These are phyloP conservation scores for Okamejei kenojei DNA, from an alignment of 2,797 vertebrate species.

Conservation along the genomic window DNA sequence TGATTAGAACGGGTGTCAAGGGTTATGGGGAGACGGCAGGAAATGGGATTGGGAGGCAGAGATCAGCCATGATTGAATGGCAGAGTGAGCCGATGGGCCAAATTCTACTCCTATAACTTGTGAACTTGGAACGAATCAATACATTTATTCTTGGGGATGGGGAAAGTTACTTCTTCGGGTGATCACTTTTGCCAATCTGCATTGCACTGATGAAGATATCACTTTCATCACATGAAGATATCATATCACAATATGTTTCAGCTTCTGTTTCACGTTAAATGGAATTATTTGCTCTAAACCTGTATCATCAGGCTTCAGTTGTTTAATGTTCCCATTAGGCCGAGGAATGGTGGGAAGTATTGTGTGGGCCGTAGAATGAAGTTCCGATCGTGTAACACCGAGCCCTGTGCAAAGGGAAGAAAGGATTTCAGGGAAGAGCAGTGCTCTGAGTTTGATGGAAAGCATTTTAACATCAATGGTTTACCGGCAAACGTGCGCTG, in stretches of 20 bases:
- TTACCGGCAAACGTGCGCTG: conserved; percentile 82
- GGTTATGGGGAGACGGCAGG: too few relatives aligned
- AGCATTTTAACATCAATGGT: conserved; percentile 93
- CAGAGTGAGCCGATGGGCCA: too few relatives aligned
- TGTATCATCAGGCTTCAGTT: neutral
- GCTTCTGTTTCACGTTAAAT: neutral
- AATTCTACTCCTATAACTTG: too few relatives aligned
- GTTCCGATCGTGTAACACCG: conserved; percentile 91
- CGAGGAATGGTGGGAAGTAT: conserved; percentile 84
- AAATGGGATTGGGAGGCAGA: too few relatives aligned
- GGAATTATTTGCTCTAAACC: neutral
- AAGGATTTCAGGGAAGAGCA: conserved; percentile 89
- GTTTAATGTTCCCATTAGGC: conserved; percentile 55
- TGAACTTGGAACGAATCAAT: too few relatives aligned
- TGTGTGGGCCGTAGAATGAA: conserved; percentile 95
- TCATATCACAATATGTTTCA: neutral
- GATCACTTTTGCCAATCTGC: neutral
- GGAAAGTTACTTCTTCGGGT: neutral
- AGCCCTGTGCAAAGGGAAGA: conserved; percentile 78
- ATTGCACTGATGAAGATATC: too few relatives aligned
- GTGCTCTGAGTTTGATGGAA: conserved; percentile 87
- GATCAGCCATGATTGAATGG: too few relatives aligned
- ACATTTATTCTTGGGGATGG: neutral
- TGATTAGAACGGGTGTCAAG: too few relatives aligned
- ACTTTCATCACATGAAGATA: neutral